Evolutionary conservation across 2,113 vertebrate genomes (phyloP).

Genomic region (Bagarius yarrelli): DNA sequence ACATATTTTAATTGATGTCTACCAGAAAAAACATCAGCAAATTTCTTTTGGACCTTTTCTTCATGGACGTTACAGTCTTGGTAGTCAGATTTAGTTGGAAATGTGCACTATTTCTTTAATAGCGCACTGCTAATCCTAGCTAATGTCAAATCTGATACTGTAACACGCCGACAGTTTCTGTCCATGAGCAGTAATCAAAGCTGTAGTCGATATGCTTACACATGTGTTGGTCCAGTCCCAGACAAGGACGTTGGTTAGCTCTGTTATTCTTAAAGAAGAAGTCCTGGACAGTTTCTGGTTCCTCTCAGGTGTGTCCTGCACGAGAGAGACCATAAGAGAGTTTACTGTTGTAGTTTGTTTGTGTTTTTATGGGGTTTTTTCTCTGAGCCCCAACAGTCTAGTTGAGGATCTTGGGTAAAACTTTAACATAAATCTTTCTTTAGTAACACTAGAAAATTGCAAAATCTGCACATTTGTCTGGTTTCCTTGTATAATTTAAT

Average conservation of each 20-base stretch:
- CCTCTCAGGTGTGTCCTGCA: background rate
- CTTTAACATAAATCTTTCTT: no score
- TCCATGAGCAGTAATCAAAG: constrained; percentile 23
- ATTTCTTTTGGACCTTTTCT: no score
- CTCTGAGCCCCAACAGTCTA: background rate
- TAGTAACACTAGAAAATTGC: background rate
- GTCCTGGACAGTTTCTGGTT: background rate
- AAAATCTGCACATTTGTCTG: background rate
- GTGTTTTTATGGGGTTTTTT: background rate
- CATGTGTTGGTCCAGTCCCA: background rate
- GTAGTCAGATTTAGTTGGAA: background rate
- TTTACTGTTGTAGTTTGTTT: no score
- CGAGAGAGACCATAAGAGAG: background rate
- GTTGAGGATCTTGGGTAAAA: no score
- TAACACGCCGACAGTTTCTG: constrained; percentile 3
- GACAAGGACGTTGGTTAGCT: constrained; percentile 18
- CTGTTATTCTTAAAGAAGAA: background rate
- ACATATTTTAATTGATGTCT: no score
- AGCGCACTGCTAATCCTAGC: constrained; percentile 10
- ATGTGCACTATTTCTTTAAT: background rate
- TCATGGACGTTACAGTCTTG: background rate
- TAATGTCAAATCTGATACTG: constrained; percentile 36
- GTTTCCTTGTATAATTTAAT: background rate
- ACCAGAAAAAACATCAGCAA: no score
- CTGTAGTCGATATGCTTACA: constrained; percentile 21